Conservation (phyloP, 2,113 vertebrate genomes). For the Protobothrops mucrosquamatus region DNA sequence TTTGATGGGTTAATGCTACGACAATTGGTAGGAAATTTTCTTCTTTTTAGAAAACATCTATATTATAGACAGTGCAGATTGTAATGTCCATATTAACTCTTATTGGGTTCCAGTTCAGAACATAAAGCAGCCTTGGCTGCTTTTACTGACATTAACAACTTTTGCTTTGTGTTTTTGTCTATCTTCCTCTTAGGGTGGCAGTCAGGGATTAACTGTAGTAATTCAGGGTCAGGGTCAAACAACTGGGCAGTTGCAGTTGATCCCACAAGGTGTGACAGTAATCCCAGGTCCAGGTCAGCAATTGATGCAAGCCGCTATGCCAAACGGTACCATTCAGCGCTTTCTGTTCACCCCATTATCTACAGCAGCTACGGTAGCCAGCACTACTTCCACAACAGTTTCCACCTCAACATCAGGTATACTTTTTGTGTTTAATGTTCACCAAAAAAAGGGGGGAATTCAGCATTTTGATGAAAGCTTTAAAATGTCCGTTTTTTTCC, state of each 20-base stretch:
- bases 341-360: constrained; percentile 94
- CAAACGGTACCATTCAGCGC: constrained; percentile 93
- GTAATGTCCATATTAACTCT: not conserved
- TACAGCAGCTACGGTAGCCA: constrained; percentile 69
- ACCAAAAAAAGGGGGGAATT: not conserved
- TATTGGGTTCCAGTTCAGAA: not conserved
- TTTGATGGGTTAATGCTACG: not conserved
- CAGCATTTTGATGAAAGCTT: not conserved
- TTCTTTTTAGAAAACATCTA: not conserved
- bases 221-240: constrained; percentile 99
- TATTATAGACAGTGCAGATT: not conserved
- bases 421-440: not conserved
- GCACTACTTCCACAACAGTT: constrained; percentile 72
- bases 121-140: constrained; percentile 8
- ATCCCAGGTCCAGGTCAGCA: constrained; percentile 95
- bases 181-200: constrained; percentile 77
- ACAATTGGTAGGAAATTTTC: not conserved
- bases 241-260: constrained; percentile 94
- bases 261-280: constrained; percentile 92
- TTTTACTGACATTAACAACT: constrained; percentile 7
- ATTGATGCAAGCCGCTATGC: constrained; percentile 98
- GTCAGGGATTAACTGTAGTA: constrained; percentile 94
- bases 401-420: constrained; percentile 85
- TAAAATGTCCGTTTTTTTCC: not conserved
- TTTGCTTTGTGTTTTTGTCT: constrained; percentile 1